Evolutionary conservation across 2,113 vertebrate genomes (phyloP).

Genomic region (Salvator merianae): DNA sequence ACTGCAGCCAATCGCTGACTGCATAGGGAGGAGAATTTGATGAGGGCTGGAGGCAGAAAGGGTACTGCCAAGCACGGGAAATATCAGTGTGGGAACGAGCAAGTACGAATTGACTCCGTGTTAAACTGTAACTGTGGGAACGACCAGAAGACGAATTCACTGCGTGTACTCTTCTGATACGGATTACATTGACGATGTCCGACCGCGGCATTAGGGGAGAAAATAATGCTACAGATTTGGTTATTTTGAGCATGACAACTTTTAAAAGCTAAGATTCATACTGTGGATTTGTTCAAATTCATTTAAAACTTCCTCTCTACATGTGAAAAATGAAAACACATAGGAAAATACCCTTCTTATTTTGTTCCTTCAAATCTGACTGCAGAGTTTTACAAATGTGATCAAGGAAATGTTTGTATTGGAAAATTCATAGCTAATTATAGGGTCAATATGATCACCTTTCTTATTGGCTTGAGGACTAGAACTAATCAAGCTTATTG

Average conservation of each 20-base stretch:
- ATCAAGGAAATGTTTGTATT: neutral
- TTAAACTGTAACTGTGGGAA: no score
- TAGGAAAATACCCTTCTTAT: neutral
- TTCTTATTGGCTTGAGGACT: constrained; percentile 1
- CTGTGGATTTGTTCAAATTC: neutral
- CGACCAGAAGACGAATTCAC: no score
- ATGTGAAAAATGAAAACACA: neutral
- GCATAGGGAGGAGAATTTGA: no score
- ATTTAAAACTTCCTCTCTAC: neutral
- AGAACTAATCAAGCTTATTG: neutral
- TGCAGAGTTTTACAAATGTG: neutral
- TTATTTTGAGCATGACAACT: constrained; percentile 1
- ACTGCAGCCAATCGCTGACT: no score
- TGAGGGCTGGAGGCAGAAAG: no score
- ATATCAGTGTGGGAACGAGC: no score
- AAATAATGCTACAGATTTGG: neutral
- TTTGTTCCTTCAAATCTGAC: neutral
- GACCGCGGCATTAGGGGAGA: neutral
- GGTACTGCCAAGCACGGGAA: no score
- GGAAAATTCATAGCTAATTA: neutral
- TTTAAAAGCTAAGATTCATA: neutral
- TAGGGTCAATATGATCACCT: neutral
- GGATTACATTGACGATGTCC: no score
- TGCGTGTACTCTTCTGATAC: no score
- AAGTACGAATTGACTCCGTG: no score